Percentiles rank a stretch among this genome's conserved stretches.
Evolutionary conservation across 2,888 invertebrate species (phyloP).

Genomic region (Lampropteryx suffumata): DNA sequence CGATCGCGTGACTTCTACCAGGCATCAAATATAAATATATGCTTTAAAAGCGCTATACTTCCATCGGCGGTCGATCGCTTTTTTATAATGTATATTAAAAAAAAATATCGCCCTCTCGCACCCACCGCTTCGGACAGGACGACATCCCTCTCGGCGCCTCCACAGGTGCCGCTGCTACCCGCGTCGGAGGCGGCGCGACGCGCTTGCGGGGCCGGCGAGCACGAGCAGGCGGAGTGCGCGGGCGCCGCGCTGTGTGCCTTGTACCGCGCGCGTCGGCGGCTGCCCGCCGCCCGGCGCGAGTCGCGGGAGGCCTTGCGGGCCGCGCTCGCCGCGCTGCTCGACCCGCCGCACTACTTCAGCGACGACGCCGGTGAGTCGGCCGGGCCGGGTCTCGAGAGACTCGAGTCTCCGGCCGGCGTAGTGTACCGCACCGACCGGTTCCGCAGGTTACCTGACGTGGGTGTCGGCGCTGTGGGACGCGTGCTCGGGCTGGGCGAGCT

Average conservation of each 20-base stretch:
- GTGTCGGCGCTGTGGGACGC: conserved; percentile 55
- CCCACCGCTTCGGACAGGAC: too few relatives aligned
- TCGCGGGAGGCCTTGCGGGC: conserved; percentile 22
- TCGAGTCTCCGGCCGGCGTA: too few relatives aligned
- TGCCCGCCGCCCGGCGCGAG: conserved; percentile 20
- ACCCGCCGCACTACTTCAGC: conserved; percentile 63
- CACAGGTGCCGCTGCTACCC: conserved; percentile 45
- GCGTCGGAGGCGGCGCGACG: conserved; percentile 20
- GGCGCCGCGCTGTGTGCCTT: conserved; percentile 42
- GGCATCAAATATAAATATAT: too few relatives aligned
- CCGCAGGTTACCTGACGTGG: conserved; percentile 50
- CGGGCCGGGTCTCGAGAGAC: too few relatives aligned
- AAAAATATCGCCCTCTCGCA: too few relatives aligned
- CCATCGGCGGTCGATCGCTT: too few relatives aligned
- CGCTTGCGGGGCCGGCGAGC: conserved; percentile 36
- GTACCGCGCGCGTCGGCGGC: conserved; percentile 42
- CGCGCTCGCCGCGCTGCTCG: conserved; percentile 44
- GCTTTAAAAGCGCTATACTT: too few relatives aligned
- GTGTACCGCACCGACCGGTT: not conserved
- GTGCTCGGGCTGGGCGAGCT: conserved; percentile 39
- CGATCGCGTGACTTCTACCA: too few relatives aligned
- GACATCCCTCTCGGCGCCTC: too few relatives aligned
- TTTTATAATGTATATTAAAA: too few relatives aligned
- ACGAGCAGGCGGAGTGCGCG: conserved; percentile 27
- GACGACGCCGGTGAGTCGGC: conserved; percentile 45